Evolutionary conservation across 2,797 vertebrate species (phyloP).

Genomic region (Phalanger gymnotis): DNA sequence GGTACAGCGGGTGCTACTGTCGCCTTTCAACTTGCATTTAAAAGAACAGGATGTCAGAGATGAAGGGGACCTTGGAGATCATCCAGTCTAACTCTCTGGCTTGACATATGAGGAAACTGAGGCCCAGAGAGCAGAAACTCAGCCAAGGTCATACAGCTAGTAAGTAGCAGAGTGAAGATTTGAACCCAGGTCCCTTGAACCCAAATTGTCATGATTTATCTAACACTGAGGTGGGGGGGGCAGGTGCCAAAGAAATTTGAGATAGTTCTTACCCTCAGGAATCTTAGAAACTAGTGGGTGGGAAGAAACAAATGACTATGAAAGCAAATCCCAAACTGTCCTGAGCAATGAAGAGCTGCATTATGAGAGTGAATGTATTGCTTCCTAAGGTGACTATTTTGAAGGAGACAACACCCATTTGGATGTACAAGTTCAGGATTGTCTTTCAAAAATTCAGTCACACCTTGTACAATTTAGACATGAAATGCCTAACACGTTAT

Average conservation of each 20-base stretch:
- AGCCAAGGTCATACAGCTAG: not conserved
- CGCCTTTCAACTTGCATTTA: constrained; percentile 3
- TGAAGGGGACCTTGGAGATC: not conserved
- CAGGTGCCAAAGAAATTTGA: not conserved
- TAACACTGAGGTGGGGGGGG: not conserved
- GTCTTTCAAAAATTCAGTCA: not conserved
- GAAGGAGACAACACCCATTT: not conserved
- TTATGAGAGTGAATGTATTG: not conserved
- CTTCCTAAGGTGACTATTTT: not conserved
- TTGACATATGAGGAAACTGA: not conserved
- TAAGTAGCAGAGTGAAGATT: not conserved
- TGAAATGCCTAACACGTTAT: no score
- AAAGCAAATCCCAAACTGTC: not conserved
- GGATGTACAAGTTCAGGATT: not conserved
- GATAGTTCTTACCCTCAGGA: not conserved
- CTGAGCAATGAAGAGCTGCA: not conserved
- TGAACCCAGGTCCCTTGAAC: not conserved
- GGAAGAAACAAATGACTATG: not conserved
- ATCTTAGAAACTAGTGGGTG: not conserved
- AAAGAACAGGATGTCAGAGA: constrained; percentile 1
- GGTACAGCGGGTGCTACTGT: not conserved
- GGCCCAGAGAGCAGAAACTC: not conserved
- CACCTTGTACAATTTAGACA: not conserved
- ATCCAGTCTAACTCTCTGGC: not conserved
- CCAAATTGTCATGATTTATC: not conserved